Percentiles rank a stretch among this genome's conserved stretches.
phyloP scores from a whole-genome alignment of 2,888 invertebrate genomes.

The Limnephilus marmoratus region DNA sequence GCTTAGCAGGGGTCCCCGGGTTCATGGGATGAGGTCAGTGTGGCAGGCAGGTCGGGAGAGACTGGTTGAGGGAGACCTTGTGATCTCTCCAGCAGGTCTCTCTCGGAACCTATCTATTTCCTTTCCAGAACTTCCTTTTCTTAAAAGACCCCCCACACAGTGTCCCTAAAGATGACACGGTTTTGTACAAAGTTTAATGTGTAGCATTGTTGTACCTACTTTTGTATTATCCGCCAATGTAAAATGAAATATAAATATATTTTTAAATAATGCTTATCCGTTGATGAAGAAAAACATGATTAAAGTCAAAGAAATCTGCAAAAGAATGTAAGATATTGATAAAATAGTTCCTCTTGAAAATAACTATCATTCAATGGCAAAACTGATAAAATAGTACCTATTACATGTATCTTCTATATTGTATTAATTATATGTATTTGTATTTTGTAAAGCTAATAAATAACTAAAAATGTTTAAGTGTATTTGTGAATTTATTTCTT shows the following conservation, averaged over 20 bases:
- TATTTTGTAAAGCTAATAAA: slow-evolving; percentile 23
- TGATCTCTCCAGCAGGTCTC: too few species aligned
- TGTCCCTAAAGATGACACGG: too few species aligned
- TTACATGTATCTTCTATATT: not conserved
- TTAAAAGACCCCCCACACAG: too few species aligned
- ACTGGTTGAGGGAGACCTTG: too few species aligned
- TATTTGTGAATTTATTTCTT: not conserved
- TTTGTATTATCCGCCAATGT: not conserved
- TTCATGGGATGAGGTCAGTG: too few species aligned
- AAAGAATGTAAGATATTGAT: not conserved
- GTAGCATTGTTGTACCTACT: not conserved
- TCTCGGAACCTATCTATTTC: too few species aligned
- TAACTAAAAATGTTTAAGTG: slow-evolving; percentile 16
- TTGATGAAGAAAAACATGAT: not conserved
- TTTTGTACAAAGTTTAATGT: not conserved
- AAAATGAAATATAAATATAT: not conserved
- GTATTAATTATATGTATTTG: not conserved
- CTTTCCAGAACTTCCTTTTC: too few species aligned
- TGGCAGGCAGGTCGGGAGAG: too few species aligned
- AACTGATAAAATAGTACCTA: not conserved
- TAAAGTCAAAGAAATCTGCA: not conserved
- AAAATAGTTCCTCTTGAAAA: slow-evolving; percentile 27
- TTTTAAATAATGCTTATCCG: not conserved
- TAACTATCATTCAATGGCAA: not conserved
- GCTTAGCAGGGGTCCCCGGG: too few species aligned